Evolutionary conservation across 2,888 invertebrate species (phyloP).

Genomic region (Luffia ferchaultella): DNA sequence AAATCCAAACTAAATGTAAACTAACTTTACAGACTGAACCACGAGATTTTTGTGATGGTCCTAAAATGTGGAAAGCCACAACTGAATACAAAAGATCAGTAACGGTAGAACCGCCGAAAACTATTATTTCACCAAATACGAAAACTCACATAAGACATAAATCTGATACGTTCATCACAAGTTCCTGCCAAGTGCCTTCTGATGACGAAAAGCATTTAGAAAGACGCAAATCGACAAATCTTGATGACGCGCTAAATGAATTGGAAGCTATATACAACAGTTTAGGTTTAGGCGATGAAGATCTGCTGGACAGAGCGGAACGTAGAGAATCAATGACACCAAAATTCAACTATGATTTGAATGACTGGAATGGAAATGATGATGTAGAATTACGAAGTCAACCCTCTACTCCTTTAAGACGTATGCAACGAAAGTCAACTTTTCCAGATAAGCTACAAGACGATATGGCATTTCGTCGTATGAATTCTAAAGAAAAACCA

Average conservation of each 20-base stretch:
- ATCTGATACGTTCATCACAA: constrained; percentile 48
- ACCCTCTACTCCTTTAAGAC: constrained; percentile 49
- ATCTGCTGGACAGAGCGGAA: constrained; percentile 81
- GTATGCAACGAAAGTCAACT: constrained; percentile 48
- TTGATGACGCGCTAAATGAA: constrained; percentile 89
- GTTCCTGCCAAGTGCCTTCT: constrained; percentile 44
- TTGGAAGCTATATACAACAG: constrained; percentile 92
- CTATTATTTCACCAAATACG: constrained; percentile 33
- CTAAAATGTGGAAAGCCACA: constrained; percentile 56
- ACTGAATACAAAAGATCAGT: constrained; percentile 53
- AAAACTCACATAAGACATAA: constrained; percentile 55
- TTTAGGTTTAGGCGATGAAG: constrained; percentile 83
- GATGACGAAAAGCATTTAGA: constrained; percentile 57
- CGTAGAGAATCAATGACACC: constrained; percentile 72
- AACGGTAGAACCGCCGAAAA: constrained; percentile 42
- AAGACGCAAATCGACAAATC: constrained; percentile 75
- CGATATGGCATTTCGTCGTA: constrained; percentile 82
- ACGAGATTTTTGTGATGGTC: constrained; percentile 42
- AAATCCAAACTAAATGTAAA: constrained; percentile 37
- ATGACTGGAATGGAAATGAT: constrained; percentile 61
- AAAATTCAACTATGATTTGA: constrained; percentile 51
- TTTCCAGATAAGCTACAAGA: constrained; percentile 75
- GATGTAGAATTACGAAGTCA: constrained; percentile 53
- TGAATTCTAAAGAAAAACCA: constrained; percentile 68
- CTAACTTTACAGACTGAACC: constrained; percentile 28